Evolutionary conservation across 2,888 invertebrate species (phyloP).

Genomic region (Marronus borbonicus): DNA sequence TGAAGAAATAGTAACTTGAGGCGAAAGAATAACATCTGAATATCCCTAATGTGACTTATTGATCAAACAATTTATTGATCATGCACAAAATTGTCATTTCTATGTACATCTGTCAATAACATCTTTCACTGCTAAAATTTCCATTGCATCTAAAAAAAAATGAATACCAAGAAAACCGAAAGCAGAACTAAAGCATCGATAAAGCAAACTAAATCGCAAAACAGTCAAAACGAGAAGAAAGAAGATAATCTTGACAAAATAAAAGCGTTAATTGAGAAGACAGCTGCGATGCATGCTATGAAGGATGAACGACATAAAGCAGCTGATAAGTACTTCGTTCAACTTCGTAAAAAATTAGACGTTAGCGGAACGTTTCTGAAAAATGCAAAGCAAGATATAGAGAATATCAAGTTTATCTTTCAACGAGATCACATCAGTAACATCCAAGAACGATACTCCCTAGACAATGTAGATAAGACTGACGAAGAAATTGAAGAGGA

Average conservation of each 20-base stretch:
- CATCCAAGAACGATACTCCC: slow-evolving; percentile 53
- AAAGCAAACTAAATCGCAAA: slow-evolving; percentile 34
- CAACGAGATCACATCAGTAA: slow-evolving; percentile 60
- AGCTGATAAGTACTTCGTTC: slow-evolving; percentile 63
- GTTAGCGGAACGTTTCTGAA: slow-evolving; percentile 63
- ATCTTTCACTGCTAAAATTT: slow-evolving; percentile 8
- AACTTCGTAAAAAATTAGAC: slow-evolving; percentile 61
- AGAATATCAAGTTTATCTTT: slow-evolving; percentile 65
- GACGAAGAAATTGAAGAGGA: slow-evolving; percentile 64
- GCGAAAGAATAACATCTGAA: neutral
- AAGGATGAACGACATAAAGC: slow-evolving; percentile 62
- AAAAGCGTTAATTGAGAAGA: slow-evolving; percentile 62
- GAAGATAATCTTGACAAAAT: slow-evolving; percentile 54
- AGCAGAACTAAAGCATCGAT: neutral
- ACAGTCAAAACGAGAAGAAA: slow-evolving; percentile 18
- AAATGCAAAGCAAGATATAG: slow-evolving; percentile 65
- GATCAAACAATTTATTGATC: slow-evolving; percentile 36
- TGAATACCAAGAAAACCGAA: slow-evolving; percentile 31
- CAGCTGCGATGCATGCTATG: slow-evolving; percentile 63
- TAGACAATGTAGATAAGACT: slow-evolving; percentile 57
- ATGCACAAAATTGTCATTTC: slow-evolving; percentile 16
- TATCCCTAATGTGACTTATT: slow-evolving; percentile 14
- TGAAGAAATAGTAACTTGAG: no score
- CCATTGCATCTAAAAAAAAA: slow-evolving; percentile 1
- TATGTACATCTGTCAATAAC: neutral